Evolutionary conservation across 2,888 invertebrate species (phyloP).

Genomic region (Axea sp.): DNA sequence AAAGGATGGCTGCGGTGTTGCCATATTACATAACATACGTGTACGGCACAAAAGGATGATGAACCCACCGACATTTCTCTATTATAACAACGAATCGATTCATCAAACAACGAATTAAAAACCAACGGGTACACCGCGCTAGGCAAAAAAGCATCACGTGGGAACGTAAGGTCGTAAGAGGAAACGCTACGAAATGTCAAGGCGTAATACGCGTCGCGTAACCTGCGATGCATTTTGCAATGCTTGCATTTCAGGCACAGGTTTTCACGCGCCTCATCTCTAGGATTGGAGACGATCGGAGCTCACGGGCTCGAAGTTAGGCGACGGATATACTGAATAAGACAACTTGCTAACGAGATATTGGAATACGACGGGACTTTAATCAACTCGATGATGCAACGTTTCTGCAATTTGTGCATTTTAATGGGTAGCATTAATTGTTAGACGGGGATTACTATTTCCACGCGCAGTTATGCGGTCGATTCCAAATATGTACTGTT

Average conservation of each 20-base stretch:
- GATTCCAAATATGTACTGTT: slow-evolving; percentile 29
- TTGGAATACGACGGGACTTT: slow-evolving; percentile 38
- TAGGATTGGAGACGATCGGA: slow-evolving; percentile 8
- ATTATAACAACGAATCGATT: slow-evolving; percentile 64
- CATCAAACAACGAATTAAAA: slow-evolving; percentile 68
- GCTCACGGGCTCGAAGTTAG: slow-evolving; percentile 9
- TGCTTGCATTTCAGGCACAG: slow-evolving; percentile 24
- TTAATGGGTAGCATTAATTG: slow-evolving; percentile 50
- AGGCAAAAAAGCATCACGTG: slow-evolving; percentile 62
- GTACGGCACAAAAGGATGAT: slow-evolving; percentile 50
- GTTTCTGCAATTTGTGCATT: slow-evolving; percentile 38
- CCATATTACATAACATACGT: slow-evolving; percentile 37
- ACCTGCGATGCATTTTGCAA: slow-evolving; percentile 65
- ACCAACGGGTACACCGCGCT: slow-evolving; percentile 45
- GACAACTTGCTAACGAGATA: slow-evolving; percentile 34
- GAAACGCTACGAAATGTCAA: slow-evolving; percentile 70
- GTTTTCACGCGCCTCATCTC: slow-evolving; percentile 9
- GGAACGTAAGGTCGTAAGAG: slow-evolving; percentile 66
- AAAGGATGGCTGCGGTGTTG: slow-evolving; percentile 31
- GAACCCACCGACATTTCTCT: slow-evolving; percentile 67
- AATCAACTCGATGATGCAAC: slow-evolving; percentile 41
- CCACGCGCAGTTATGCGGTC: slow-evolving; percentile 3
- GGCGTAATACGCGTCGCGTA: slow-evolving; percentile 61
- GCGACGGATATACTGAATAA: slow-evolving; percentile 29
- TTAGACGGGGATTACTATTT: slow-evolving; percentile 33